A percentile compares a stretch with the other conserved stretches of the same genome.
These are phyloP conservation scores for Plestiodon gilberti DNA, from an alignment of 2,113 vertebrate species.

Conservation along the genomic window DNA sequence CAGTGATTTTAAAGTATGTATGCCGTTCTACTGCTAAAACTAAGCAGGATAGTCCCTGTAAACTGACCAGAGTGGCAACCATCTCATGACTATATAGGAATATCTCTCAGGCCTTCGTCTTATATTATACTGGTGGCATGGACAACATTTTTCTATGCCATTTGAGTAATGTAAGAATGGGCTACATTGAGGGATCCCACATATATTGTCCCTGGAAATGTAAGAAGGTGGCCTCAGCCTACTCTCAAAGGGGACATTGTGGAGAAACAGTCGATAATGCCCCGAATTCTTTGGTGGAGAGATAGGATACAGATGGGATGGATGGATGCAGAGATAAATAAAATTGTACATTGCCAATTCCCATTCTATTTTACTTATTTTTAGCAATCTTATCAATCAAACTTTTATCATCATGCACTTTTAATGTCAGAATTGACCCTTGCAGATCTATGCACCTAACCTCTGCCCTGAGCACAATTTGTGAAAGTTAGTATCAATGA, in stretches of 20 bases:
- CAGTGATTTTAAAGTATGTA: background rate
- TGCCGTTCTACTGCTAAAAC: background rate
- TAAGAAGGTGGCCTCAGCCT: background rate
- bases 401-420: background rate
- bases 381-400: no score
- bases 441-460: background rate
- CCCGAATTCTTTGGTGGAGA: background rate
- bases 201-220: background rate
- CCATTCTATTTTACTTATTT: background rate
- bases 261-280: background rate
- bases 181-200: no score
- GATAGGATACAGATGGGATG: background rate
- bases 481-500: background rate
- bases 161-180: no score
- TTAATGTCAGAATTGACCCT: background rate
- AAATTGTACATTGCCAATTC: background rate
- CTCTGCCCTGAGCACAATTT: background rate
- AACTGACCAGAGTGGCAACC: no score
- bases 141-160: no score
- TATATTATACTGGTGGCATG: background rate
- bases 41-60: no score
- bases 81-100: no score
- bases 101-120: background rate
- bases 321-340: background rate
- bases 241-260: background rate